Base-by-base conservation (phyloP, 2,888 invertebrate genomes). In the Drosophila flavopinicola region DNA sequence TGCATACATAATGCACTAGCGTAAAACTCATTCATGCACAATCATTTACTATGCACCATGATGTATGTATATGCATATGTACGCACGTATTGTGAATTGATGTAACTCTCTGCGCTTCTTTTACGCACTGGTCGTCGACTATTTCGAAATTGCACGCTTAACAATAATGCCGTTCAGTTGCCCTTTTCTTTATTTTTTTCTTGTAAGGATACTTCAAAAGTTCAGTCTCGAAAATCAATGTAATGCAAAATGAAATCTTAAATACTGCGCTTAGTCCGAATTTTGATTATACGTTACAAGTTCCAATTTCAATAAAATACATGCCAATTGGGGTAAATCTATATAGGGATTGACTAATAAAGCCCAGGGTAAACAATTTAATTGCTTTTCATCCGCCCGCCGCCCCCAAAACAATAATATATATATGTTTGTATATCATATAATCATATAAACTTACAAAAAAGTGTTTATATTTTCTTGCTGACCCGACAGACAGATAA, bases 211-310 rank as follows among this genome's bases (percentile, higher is more conserved):
- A 87, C 80, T 87, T 80, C 78, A 70, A 85, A 85, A 82, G 85
- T 85, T 76, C 80, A 80, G 80, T 80, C 80, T 80, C 87, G 17
- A 63, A 87, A 80, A 85, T 85, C 64, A 80, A 80, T 85, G 53
- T 76, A 83, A 85, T 63, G 56, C 53, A 77, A 73, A 77, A 77
- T 49, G 42, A 72, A 61, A 39, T 72, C 60, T 72, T 71, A 77
- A 73, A 72, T 73, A 73, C 77, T 72, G 66, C 61, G 51, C 66
- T 67, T 73, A 73, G 44, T 56, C 29, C 9, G 64, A 69, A 78
- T 75, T 75, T 75, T 75, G 75, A 75, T 75, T 75, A 75, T 78
- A 51, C 49, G 51, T 75, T 75, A 41, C 75, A 38, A 69, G 41
- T 52, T 64, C 42, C 38, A 64, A 61, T 54, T 45, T 42, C 25